Evolutionary conservation across 2,797 vertebrate genomes (phyloP), one percentile per base, ranked within the genome.

Genomic region (Microctenopoma steveboyesi): DNA sequence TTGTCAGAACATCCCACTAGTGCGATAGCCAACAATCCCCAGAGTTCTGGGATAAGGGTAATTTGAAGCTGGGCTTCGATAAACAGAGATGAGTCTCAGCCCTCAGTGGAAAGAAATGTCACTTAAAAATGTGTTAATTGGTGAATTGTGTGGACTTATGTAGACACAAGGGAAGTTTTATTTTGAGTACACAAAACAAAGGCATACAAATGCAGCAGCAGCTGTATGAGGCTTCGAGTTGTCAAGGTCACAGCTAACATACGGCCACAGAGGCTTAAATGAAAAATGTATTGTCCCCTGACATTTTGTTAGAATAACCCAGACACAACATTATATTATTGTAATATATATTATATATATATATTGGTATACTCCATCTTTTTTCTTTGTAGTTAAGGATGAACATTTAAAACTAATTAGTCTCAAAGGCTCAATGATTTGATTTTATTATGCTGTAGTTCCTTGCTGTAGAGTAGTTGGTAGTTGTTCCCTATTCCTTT

Each of bases 1-100:
- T 58, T 75, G 74, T 84, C 85, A 82, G 78, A 70, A 72, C 55
- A 81, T 79, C 74, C 81, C 84, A 74, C 76, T 76, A 74, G 76
- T 79, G 50, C 63, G 70, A 84, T 62, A 70, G 80, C 79, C 72
- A 79, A 76, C 84, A 78, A 80, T 47, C 69, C 60, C 55, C 13
- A 15, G 40, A 85, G 85, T 56, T n/a, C 71, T 69, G 18, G 81
- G 51, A 76, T 78, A 72, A 79, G 84, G 57, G 86, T 88, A 90
- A 90, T 92, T 88, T 82, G 76, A 87, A 83, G 67, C 81, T 45
- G 42, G 39, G 64, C 78, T 87, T 86, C 89, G 80, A 87, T 76
- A 68, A 79, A 76, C 43, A 42, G 52, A 60, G 56, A 74, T 57
- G 60, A 81, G 72, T 71, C 81, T 79, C 66, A 64, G 67, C 58